Evolutionary conservation across 2,888 invertebrate genomes (phyloP).

Genomic region (Drosophila mayaguana): DNA sequence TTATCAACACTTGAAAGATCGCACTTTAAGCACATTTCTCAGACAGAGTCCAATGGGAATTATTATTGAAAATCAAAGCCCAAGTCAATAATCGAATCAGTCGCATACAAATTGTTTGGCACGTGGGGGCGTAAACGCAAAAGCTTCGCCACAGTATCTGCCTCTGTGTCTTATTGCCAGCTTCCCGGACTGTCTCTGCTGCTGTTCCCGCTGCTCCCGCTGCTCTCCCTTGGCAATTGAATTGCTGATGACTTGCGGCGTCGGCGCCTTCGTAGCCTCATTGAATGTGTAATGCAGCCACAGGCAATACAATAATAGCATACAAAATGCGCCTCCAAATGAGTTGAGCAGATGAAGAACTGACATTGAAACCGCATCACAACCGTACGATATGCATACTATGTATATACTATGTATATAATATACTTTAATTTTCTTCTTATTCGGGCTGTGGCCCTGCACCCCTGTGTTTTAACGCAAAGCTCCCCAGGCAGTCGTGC

Average conservation of each 20-base stretch:
- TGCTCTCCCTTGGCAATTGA: slow-evolving; percentile 68
- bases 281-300: slow-evolving; percentile 77
- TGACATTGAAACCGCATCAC: slow-evolving; percentile 41
- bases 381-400: slow-evolving; percentile 17
- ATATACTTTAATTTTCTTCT: slow-evolving; percentile 4
- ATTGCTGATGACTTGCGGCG: slow-evolving; percentile 72
- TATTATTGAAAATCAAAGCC: slow-evolving; percentile 45
- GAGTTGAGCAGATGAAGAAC: slow-evolving; percentile 26
- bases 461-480: slow-evolving; percentile 10
- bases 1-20: slow-evolving; percentile 37
- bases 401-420: slow-evolving; percentile 3
- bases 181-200: not conserved
- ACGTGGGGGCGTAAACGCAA: slow-evolving; percentile 27
- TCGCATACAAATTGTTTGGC: slow-evolving; percentile 59
- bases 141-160: slow-evolving; percentile 16
- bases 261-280: slow-evolving; percentile 66
- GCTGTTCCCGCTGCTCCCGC: not conserved
- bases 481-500: slow-evolving; percentile 69
- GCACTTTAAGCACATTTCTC: slow-evolving; percentile 34
- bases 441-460: not conserved
- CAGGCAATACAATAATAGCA: slow-evolving; percentile 71
- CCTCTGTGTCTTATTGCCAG: not conserved
- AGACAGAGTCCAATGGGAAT: slow-evolving; percentile 23
- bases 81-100: slow-evolving; percentile 57
- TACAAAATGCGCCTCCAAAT: slow-evolving; percentile 64